phyloP scores from a whole-genome alignment of 2,888 invertebrate species.

The Agapetus fuscipes region DNA sequence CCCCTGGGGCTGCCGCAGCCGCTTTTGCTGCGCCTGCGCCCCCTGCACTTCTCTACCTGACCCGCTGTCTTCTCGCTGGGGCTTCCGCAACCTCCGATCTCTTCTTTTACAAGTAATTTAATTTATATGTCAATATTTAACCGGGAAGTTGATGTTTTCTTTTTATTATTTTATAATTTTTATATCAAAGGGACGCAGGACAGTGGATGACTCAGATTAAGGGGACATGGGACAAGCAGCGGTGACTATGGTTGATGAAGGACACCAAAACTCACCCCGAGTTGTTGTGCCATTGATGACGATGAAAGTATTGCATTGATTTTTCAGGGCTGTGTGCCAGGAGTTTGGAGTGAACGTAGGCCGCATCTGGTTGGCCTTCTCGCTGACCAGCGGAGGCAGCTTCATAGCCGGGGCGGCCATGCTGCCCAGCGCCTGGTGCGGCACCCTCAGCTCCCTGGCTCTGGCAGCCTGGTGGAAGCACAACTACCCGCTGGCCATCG shows the following conservation, averaged over 20 bases:
- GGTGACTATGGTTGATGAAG: too few species aligned
- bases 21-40: slow-evolving; percentile 63
- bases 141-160: slow-evolving; percentile 3
- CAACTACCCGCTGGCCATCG: slow-evolving; percentile 68
- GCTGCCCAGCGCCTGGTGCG: slow-evolving; percentile 92
- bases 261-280: too few species aligned
- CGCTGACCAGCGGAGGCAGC: slow-evolving; percentile 82
- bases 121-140: slow-evolving; percentile 4
- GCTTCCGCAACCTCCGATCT: slow-evolving; percentile 77
- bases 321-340: slow-evolving; percentile 69
- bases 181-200: too few species aligned
- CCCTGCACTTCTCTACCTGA: slow-evolving; percentile 78
- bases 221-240: too few species aligned
- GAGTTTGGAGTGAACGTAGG: slow-evolving; percentile 87
- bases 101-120: slow-evolving; percentile 89
- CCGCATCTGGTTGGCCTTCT: slow-evolving; percentile 68
- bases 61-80: slow-evolving; percentile 73
- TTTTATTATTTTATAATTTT: too few species aligned
- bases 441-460: slow-evolving; percentile 75
- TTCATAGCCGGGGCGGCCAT: slow-evolving; percentile 81
- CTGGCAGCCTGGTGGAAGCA: slow-evolving; percentile 85
- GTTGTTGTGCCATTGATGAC: too few species aligned
- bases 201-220: too few species aligned
- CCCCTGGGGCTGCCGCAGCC: slow-evolving; percentile 77
- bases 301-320: too few species aligned